These are phyloP conservation scores for Ennomos erosarius DNA, from an alignment of 2,888 invertebrate species.

Conservation along the genomic window DNA sequence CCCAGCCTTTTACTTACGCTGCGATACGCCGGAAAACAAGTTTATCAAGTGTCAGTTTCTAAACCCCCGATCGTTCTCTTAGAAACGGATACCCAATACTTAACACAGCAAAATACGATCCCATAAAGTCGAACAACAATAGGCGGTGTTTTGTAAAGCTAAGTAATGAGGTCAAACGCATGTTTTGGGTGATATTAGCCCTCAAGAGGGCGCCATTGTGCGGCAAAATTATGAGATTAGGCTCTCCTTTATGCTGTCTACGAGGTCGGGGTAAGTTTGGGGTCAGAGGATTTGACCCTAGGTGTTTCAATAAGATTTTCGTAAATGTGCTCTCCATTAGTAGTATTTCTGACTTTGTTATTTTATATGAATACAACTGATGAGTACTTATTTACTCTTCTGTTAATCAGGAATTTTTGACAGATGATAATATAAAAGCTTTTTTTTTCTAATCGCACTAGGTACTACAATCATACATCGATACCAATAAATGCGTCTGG, in stretches of 20 bases:
- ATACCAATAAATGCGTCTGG: too few species aligned
- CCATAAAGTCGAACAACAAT: conserved; percentile 23
- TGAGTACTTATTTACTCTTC: too few species aligned
- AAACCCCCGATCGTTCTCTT: too few species aligned
- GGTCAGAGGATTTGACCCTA: conserved; percentile 33
- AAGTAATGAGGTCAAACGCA: conserved; percentile 33
- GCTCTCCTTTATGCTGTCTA: conserved; percentile 36
- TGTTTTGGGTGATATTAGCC: conserved; percentile 38
- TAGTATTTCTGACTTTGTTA: too few species aligned
- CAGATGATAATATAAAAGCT: too few species aligned
- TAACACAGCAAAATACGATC: conserved; percentile 22
- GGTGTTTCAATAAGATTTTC: conserved; percentile 31
- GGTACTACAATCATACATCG: too few species aligned
- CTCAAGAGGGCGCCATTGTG: conserved; percentile 38
- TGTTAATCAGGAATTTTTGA: too few species aligned
- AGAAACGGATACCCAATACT: conserved; percentile 20
- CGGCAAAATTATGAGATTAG: conserved; percentile 45
- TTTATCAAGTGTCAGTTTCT: too few species aligned
- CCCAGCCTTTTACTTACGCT: too few species aligned
- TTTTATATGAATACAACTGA: too few species aligned
- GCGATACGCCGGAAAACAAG: too few species aligned
- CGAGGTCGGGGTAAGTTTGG: conserved; percentile 31
- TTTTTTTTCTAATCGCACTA: too few species aligned
- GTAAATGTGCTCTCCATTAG: conserved; percentile 16
- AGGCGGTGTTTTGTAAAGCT: conserved; percentile 28